Evolutionary conservation across 2,888 invertebrate species (phyloP), one percentile per base, ranked within the genome.

Genomic region (Leuctra nigra): DNA sequence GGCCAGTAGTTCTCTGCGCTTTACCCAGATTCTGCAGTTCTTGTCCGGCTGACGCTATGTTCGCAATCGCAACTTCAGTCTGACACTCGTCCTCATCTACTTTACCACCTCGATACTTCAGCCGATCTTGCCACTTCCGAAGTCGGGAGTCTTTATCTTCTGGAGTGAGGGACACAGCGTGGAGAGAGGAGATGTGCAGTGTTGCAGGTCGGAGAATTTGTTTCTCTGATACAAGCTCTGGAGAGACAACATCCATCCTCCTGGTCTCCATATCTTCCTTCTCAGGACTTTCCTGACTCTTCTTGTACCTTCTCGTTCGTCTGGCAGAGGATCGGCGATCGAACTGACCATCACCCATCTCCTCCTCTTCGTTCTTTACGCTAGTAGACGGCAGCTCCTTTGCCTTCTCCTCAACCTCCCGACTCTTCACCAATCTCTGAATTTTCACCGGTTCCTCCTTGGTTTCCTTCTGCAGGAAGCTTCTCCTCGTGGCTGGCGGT

Each of bases 241-340:
- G 69, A 16, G 69, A 71, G 18, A 59, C 53, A 9, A 58, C 58
- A 16, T 61, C 60, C 3, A 57, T 4, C 77, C 66, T 65, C 77
- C 77, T 4, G 70, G 64, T 22, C 64, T 64, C 4, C 73, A 68
- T 22, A 69, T 68, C 1, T 75, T 76, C 71, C 61, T 74, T 74
- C 66, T 75, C 75, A 2, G 68, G 64, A 16, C 60, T 57, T 35
- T 77, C 77, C 16, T 72, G 72, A 3, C 66, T 69, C 60, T 76
- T 76, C 57, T 89, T 89, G 65, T 90, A 91, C 39, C 92, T 76
- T 58, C 91, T 78, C 0, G 92, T 93, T 63, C 91, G 77, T 63
- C 93, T 77, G 0, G 89, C 82, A 2, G 87, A 83, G 1, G 91
- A 89, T 67, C 87, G 88, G 63, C 93, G 77, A 68, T 93, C 91